A percentile compares a stretch with the other conserved stretches of the same genome.
phyloP scores from a whole-genome alignment of 2,797 vertebrate species.

The Mormyrops attenuatus region DNA sequence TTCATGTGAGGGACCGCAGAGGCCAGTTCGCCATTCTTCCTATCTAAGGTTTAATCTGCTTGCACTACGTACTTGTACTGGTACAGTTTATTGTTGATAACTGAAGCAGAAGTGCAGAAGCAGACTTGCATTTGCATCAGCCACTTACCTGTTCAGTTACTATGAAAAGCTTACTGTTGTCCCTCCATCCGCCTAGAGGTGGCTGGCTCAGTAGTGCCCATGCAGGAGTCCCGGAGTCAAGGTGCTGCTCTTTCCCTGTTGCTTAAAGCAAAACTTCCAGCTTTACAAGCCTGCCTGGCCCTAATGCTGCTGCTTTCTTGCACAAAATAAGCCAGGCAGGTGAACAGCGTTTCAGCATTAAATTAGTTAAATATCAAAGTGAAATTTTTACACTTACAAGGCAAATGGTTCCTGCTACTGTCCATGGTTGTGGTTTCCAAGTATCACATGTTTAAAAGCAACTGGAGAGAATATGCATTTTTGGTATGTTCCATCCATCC shows the following conservation, averaged over 20 bases:
- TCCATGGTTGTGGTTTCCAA: neutral
- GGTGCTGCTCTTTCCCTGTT: neutral
- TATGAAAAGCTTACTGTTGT: neutral
- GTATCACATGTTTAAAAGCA: neutral
- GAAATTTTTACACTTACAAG: neutral
- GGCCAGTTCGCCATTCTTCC: constrained; percentile 28
- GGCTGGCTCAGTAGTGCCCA: neutral
- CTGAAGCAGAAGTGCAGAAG: neutral
- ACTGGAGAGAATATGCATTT: neutral
- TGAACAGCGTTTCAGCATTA: neutral
- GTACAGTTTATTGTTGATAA: neutral
- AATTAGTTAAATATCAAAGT: neutral
- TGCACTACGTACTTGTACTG: neutral
- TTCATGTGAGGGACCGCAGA: constrained; percentile 11
- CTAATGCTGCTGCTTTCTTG: neutral
- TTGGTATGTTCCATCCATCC: neutral
- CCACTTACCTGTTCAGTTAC: neutral
- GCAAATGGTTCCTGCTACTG: neutral
- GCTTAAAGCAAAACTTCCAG: neutral
- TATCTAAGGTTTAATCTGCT: constrained; percentile 30
- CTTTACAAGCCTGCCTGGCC: neutral
- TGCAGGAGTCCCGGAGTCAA: neutral
- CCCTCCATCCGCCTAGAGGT: neutral
- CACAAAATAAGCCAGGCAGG: neutral
- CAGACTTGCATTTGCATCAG: neutral